Evolutionary conservation across 2,113 vertebrate genomes (phyloP).

Genomic region (Accipiter cooperii): DNA sequence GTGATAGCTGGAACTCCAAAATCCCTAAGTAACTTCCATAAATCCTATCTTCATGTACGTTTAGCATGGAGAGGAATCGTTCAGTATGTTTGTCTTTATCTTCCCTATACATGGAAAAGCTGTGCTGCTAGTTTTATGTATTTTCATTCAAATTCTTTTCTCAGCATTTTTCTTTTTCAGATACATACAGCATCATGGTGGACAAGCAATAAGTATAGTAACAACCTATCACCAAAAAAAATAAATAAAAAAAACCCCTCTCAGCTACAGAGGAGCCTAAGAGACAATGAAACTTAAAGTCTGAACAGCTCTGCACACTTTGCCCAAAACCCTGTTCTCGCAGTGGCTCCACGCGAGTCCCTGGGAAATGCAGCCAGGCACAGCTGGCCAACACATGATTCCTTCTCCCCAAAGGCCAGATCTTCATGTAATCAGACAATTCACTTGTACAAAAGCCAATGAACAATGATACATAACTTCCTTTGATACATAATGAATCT

Average conservation of each 20-base stretch:
- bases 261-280: not conserved
- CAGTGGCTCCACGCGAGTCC: rapidly evolving
- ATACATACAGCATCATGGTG: not conserved
- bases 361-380: not conserved
- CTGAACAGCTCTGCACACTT: not conserved
- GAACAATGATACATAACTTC: not conserved
- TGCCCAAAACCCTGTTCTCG: not conserved
- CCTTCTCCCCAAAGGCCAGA: not conserved
- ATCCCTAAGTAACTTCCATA: not conserved
- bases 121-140: not conserved
- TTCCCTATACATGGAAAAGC: not conserved
- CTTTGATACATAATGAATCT: not conserved
- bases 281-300: not conserved
- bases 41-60: not conserved
- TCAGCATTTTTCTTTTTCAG: not conserved
- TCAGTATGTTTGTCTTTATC: not conserved
- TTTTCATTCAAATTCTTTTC: not conserved
- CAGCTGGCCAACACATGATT: not conserved
- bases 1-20: not conserved
- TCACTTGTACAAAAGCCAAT: not conserved
- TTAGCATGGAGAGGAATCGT: not conserved
- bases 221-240: not conserved
- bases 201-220: not conserved
- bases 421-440: no score
- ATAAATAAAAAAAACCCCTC: no score